phyloP scores from a whole-genome alignment of 2,888 invertebrate species.

The Dolomedes plantarius region DNA sequence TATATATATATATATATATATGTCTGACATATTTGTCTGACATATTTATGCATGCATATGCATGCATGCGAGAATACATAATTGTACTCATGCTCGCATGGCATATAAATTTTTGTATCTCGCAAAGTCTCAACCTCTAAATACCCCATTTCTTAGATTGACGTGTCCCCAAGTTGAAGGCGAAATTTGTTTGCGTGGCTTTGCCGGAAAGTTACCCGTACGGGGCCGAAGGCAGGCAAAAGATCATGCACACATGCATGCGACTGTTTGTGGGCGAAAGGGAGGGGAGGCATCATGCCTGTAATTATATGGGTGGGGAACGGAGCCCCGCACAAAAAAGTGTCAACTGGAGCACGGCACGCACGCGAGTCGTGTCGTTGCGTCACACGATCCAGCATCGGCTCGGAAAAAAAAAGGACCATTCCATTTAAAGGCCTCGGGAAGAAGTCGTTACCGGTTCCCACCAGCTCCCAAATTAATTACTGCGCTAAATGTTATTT shows the following conservation, averaged over 20 bases:
- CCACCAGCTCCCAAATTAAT: background rate
- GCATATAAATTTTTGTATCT: too few relatives aligned
- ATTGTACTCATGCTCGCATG: too few relatives aligned
- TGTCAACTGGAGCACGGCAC: constrained; percentile 68
- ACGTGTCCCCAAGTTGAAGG: background rate
- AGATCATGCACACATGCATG: constrained; percentile 58
- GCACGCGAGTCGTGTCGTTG: constrained; percentile 42
- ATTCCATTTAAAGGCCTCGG: too few relatives aligned
- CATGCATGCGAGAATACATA: too few relatives aligned
- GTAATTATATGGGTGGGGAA: constrained; percentile 69
- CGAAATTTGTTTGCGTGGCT: constrained; percentile 67
- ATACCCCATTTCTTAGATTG: background rate
- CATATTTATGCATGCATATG: too few relatives aligned
- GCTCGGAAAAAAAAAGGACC: too few relatives aligned
- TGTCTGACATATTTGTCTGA: too few relatives aligned
- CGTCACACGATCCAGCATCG: background rate
- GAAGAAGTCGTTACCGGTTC: background rate
- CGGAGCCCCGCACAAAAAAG: constrained; percentile 57
- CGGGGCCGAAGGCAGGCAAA: constrained; percentile 30
- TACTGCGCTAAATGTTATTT: background rate
- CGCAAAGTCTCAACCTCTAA: background rate
- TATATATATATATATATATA: too few relatives aligned
- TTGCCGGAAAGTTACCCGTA: constrained; percentile 61
- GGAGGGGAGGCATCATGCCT: constrained; percentile 16
- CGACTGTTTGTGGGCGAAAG: background rate